Evolutionary conservation across 2,888 invertebrate species (phyloP).

Genomic region (Pachydiplax longipennis): DNA sequence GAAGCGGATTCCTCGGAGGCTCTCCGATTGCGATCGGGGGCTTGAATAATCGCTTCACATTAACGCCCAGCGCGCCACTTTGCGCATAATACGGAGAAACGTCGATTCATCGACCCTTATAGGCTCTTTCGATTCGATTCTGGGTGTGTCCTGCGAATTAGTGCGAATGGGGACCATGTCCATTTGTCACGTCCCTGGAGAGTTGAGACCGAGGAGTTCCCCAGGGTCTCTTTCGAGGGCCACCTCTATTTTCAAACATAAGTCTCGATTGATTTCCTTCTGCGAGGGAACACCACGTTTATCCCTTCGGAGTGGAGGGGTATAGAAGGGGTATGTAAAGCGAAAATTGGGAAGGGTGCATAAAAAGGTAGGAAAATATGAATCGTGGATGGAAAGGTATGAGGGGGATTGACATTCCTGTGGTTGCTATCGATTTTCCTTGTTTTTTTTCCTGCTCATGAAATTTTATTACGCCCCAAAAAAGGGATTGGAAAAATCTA

Average conservation of each 20-base stretch:
- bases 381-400: background rate
- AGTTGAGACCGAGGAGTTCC: background rate
- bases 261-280: background rate
- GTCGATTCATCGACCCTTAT: background rate
- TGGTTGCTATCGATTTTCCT: background rate
- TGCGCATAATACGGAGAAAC: background rate
- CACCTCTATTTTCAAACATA: background rate
- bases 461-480: background rate
- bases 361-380: background rate
- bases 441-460: background rate
- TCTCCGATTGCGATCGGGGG: no score
- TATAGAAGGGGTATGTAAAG: background rate
- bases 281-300: background rate
- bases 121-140: background rate
- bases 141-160: background rate
- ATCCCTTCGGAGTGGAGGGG: background rate
- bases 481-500: background rate
- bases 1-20: no score
- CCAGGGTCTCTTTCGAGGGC: background rate
- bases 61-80: background rate
- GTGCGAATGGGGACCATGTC: background rate
- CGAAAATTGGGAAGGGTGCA: background rate
- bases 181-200: background rate
- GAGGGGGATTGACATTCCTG: background rate
- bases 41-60: no score